Evolutionary conservation across 2,797 vertebrate genomes (phyloP).

Genomic region (Tiaroga cobitis): DNA sequence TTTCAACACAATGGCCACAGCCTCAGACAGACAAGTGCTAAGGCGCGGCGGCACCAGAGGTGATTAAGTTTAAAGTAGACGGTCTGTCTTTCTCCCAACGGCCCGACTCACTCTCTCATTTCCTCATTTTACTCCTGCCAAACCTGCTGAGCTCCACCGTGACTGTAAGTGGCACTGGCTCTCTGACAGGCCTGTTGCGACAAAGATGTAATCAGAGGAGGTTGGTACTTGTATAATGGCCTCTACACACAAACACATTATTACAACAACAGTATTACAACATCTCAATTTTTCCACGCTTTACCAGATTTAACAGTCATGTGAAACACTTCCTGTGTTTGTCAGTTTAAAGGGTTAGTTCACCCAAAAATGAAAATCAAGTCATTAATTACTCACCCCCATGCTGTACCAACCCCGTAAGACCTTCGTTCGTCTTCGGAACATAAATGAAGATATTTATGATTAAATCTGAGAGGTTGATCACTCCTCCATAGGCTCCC

Average conservation of each 20-base stretch:
- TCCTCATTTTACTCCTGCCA: slow-evolving; percentile 39
- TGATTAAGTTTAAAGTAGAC: slow-evolving; percentile 50
- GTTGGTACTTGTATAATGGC: slow-evolving; percentile 20
- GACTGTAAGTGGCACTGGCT: slow-evolving; percentile 35
- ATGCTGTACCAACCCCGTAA: too few relatives aligned
- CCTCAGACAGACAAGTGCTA: slow-evolving; percentile 42
- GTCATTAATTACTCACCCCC: too few relatives aligned
- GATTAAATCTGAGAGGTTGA: too few relatives aligned
- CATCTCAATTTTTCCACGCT: slow-evolving; percentile 21
- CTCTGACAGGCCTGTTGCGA: slow-evolving; percentile 31
- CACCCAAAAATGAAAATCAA: too few relatives aligned
- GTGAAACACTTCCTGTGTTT: slow-evolving; percentile 30
- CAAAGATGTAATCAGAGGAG: slow-evolving; percentile 45
- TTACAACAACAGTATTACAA: slow-evolving; percentile 7
- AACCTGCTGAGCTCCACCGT: slow-evolving; percentile 33
- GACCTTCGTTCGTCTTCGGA: too few relatives aligned
- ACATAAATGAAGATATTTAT: too few relatives aligned
- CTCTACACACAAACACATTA: slow-evolving; percentile 30
- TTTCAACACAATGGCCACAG: slow-evolving; percentile 23
- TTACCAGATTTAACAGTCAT: background rate
- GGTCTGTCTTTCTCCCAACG: slow-evolving; percentile 3
- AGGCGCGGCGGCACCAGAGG: slow-evolving; percentile 40
- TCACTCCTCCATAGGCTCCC: too few relatives aligned
- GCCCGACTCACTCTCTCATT: slow-evolving; percentile 27
- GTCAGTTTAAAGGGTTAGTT: too few relatives aligned